Base-by-base conservation (phyloP, 2,797 vertebrate genomes). In the Clarias fuscus region DNA sequence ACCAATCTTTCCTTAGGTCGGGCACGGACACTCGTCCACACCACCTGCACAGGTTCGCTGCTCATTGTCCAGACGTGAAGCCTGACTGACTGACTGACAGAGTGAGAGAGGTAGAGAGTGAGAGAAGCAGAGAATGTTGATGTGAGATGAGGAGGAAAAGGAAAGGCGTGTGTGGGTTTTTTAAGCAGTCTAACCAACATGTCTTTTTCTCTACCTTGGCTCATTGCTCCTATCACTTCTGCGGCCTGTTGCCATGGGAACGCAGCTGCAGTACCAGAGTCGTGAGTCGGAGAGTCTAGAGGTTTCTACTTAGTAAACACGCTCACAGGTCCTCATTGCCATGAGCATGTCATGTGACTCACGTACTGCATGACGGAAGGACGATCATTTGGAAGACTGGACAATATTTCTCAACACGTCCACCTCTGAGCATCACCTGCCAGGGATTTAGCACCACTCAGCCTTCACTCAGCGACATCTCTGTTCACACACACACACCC, bases 281-380 rank as follows among this genome's bases (percentile, higher is more conserved):
- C 86, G 88, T 90, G 89, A 88, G 88, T 89, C 72, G 77, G 82
- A 80, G 86, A 88, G 86, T 87, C 88, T 89, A 59, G 84, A 81
- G 84, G 84, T 79, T 89, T 83, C 85, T 89, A 88, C 88, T 90
- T 90, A 89, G 86, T 90, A 90, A 90, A 88, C 88, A 89, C n/a
- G 27, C 81, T 90, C 73, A 37, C 68, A 84, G 79, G 84, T 83
- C 84, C 87, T 90, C 88, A 88, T 70, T 62, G 79, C 56, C 30
- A 73, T 86, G 85, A 85, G 82, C 78, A 75, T 85, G 65, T 86
- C 79, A 84, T 75, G 87, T 83, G 86, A 84, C 68, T 83, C 11
- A n/a, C 43, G 84, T 62, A 79, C 59, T 24, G 4, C 84, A 71
- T 53, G 67, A 73, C 18, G 14, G 56, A 61, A 87, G 81, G 76